Evolutionary conservation across 2,113 vertebrate genomes (phyloP).

Genomic region (Morone chrysops): DNA sequence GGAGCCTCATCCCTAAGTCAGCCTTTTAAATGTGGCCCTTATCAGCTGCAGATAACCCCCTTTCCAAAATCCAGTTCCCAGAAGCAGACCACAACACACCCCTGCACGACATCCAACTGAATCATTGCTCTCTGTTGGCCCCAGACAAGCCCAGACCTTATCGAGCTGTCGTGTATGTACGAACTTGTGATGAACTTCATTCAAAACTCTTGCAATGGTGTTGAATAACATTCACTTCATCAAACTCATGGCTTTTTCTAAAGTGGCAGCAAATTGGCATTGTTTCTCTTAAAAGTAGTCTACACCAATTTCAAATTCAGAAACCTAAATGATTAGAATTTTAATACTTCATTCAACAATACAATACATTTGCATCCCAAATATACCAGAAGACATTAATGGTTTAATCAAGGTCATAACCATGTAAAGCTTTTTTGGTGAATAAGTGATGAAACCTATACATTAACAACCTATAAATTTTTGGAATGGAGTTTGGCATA

Average conservation of each 20-base stretch:
- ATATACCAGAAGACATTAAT: not conserved
- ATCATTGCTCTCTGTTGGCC: constrained; percentile 43
- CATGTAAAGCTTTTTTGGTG: not conserved
- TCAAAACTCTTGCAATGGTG: not conserved
- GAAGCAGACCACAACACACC: constrained; percentile 82
- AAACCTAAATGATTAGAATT: too few relatives aligned
- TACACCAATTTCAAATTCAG: not conserved
- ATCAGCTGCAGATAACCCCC: constrained; percentile 86
- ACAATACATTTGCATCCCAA: not conserved
- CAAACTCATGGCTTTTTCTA: not conserved
- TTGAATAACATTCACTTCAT: not conserved
- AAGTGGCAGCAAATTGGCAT: not conserved
- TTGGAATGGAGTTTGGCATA: too few relatives aligned
- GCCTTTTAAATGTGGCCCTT: constrained; percentile 87
- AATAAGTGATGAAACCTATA: not conserved
- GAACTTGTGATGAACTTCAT: not conserved
- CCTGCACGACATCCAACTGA: constrained; percentile 75
- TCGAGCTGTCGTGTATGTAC: too few relatives aligned
- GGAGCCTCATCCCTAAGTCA: constrained; percentile 41
- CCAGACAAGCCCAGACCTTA: not conserved
- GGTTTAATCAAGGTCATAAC: not conserved
- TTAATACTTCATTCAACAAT: not conserved
- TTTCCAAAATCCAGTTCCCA: constrained; percentile 79
- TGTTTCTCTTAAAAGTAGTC: too few relatives aligned
- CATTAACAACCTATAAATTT: too few relatives aligned